Evolutionary conservation across 2,888 invertebrate species (phyloP).

Genomic region (Nomada goodeniana): DNA sequence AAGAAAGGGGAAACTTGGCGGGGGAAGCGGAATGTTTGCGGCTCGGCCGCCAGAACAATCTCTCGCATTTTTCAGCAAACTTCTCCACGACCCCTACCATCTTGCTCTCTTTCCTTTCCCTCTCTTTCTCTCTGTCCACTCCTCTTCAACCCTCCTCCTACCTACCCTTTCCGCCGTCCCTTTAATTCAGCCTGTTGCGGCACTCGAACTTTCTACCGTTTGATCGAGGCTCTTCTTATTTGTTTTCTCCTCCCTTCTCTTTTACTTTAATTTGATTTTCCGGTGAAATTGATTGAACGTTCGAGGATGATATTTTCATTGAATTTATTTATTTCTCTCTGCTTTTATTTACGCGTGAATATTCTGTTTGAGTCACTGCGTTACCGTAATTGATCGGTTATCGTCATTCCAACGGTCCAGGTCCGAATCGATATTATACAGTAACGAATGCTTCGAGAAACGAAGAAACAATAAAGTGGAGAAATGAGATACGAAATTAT

Average conservation of each 20-base stretch:
- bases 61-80: slow-evolving; percentile 76
- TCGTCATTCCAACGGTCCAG: too few relatives aligned
- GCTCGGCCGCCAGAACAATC: slow-evolving; percentile 70
- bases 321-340: background rate
- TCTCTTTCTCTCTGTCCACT: background rate
- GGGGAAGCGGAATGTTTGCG: slow-evolving; percentile 68
- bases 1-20: slow-evolving; percentile 39
- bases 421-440: too few relatives aligned
- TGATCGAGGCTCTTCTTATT: background rate
- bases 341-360: too few relatives aligned
- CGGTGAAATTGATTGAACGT: background rate
- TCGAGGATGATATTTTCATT: too few relatives aligned
- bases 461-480: too few relatives aligned
- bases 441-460: too few relatives aligned
- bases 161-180: slow-evolving; percentile 29
- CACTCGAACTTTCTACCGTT: slow-evolving; percentile 41
- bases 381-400: too few relatives aligned
- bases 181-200: slow-evolving; percentile 63
- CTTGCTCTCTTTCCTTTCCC: background rate
- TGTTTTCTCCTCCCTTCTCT: background rate
- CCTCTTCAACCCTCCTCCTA: background rate
- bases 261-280: background rate
- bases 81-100: slow-evolving; percentile 50
- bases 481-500: too few relatives aligned
- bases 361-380: too few relatives aligned